A percentile compares a stretch with the other conserved stretches of the same genome.
These are phyloP conservation scores for Sarcophaga rosellei DNA, from an alignment of 2,888 invertebrate genomes.

Conservation along the genomic window DNA sequence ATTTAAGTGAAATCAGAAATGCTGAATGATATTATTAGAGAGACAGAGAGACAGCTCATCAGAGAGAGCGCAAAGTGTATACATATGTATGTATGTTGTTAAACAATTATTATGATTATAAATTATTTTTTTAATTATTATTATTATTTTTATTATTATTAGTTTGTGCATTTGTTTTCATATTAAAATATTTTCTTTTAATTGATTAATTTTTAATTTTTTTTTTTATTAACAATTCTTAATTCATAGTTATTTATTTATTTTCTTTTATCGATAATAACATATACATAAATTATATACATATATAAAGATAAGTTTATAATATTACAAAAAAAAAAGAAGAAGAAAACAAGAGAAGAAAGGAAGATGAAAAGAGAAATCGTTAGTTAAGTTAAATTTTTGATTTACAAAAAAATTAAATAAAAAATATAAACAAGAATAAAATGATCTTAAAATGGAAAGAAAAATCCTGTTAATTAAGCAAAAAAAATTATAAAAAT, in stretches of 20 bases:
- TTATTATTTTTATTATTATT: conserved; percentile 43
- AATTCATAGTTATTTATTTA: conserved; percentile 70
- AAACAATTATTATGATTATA: no score
- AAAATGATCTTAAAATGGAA: conserved; percentile 56
- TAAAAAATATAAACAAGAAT: conserved; percentile 11
- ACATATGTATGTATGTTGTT: conserved; percentile 4
- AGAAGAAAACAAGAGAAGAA: no score
- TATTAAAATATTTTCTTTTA: conserved; percentile 53
- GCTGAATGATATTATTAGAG: conserved; percentile 72
- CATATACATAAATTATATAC: conserved; percentile 4
- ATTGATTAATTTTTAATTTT: conserved; percentile 46
- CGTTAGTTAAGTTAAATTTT: no score
- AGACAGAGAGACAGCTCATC: conserved; percentile 9
- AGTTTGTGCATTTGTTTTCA: conserved; percentile 71
- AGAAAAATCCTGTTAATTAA: conserved; percentile 29
- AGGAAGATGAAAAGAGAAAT: neutral
- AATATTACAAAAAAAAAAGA: conserved; percentile 23
- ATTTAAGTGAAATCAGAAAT: conserved; percentile 76
- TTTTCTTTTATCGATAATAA: neutral
- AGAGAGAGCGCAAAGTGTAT: neutral
- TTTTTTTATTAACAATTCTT: neutral
- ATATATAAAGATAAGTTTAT: conserved; percentile 48
- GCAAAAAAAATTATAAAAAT: conserved; percentile 28
- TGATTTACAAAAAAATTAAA: no score
- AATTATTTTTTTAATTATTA: no score